Base-by-base conservation (phyloP, 2,797 vertebrate species). In the Rousettus madagascariensis region DNA sequence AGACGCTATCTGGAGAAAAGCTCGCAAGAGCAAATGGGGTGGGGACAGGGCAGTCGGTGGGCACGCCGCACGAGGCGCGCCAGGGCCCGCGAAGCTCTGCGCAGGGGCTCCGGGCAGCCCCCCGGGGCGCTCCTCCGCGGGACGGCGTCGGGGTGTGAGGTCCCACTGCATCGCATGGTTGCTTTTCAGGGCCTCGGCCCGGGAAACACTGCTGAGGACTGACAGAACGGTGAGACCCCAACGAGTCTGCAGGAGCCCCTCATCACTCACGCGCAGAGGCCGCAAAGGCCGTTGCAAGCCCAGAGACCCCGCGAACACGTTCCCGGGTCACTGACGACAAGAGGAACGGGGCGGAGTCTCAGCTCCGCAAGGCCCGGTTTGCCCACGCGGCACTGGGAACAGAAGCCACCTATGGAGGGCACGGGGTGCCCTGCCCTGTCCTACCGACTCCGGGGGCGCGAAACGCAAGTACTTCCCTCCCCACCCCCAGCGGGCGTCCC, bases 21-120 rank as follows among this genome's bases (percentile, higher is more conserved):
- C 3, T 72, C 26, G 41, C 5, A 8, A 8, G 59, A 53, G 8
- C 20, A 6, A 0, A 3, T 0, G 0, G 36, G 12, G n/a, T 4
- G 1, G 3, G 49, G 71, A 41, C 43, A 53, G 0, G 38, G 66
- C 0, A 10, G 22, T 38, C 3, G 41, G 57, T 5, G n/a, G 43
- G 30, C 59, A 16, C 30, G n/a, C 0, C 24, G 53, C 38, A 17
- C 6, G 4, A 0, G 0, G 19, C 15, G 24, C 10, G 17, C 24
- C 30, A 41, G 16, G 10, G 8, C 0, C 33, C 1, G 26, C 24
- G 46, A 68, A 15, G 19, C 36, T 43, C 22, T 15, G 26, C 3
- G 5, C 30, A 38, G 78, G 36, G 41, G 26, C 22, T 1, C 53
- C 9, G 38, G 6, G 8, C 12, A 33, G 1, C 4, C 22, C 71